Evolutionary conservation across 2,888 invertebrate species (phyloP).

Genomic region (Marronus borbonicus): DNA sequence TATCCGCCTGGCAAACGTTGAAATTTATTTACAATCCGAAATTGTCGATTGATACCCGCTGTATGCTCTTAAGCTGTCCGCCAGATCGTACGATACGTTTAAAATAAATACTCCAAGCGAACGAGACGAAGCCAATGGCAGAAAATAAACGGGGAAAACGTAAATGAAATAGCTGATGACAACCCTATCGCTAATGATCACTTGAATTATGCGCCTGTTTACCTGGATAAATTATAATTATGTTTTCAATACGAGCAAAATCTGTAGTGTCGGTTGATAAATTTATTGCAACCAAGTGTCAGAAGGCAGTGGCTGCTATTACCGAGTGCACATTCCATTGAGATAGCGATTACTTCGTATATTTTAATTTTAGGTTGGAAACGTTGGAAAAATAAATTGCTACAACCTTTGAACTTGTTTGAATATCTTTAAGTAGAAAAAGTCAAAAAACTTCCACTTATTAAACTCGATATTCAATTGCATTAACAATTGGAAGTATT

Average conservation of each 20-base stretch:
- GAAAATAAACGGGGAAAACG: conserved; percentile 53
- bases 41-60: conserved; percentile 57
- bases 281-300: conserved; percentile 13
- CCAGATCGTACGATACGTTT: conserved; percentile 54
- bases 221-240: conserved; percentile 56
- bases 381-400: too few species aligned
- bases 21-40: conserved; percentile 49
- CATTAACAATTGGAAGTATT: too few species aligned
- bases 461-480: too few species aligned
- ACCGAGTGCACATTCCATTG: too few species aligned
- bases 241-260: conserved; percentile 33
- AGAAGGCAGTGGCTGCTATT: too few species aligned
- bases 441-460: too few species aligned
- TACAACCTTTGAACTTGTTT: too few species aligned
- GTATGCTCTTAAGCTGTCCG: conserved; percentile 54
- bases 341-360: too few species aligned
- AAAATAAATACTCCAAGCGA: conserved; percentile 54
- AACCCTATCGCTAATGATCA: conserved; percentile 37
- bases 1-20: conserved; percentile 9
- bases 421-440: too few species aligned
- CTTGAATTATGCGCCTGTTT: conserved; percentile 55
- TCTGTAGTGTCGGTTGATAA: not conserved
- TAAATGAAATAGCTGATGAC: conserved; percentile 56
- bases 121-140: not conserved
- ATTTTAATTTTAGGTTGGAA: too few species aligned